Evolutionary conservation across 2,113 vertebrate species (phyloP).

Genomic region (Gnathonemus longibarbis): DNA sequence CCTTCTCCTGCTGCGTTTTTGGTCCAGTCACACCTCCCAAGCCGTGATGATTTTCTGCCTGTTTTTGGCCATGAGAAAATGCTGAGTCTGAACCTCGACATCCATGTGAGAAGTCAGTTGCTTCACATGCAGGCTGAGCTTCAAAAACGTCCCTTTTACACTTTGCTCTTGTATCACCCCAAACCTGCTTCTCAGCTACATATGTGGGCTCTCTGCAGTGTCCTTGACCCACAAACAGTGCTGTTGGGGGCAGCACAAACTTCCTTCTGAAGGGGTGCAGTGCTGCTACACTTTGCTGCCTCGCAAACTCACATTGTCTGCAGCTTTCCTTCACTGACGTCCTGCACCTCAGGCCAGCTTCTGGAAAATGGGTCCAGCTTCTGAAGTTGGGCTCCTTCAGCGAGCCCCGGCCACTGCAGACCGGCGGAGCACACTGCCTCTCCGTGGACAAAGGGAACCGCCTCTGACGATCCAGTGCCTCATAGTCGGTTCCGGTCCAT

Average conservation of each 20-base stretch:
- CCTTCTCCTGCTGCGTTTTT: constrained; percentile 38
- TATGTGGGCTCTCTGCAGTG: constrained; percentile 43
- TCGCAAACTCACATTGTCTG: constrained; percentile 37
- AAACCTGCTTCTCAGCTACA: constrained; percentile 42
- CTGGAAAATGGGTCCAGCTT: constrained; percentile 44
- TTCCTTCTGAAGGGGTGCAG: constrained; percentile 44
- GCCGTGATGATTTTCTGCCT: constrained; percentile 40
- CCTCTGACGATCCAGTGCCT: constrained; percentile 45
- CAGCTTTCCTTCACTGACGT: constrained; percentile 40
- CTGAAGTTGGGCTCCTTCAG: constrained; percentile 39
- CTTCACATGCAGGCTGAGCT: constrained; percentile 35
- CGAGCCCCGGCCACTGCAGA: constrained; percentile 32
- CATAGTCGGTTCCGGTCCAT: constrained; percentile 29
- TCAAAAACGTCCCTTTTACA: constrained; percentile 43
- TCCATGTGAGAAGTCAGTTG: constrained; percentile 1
- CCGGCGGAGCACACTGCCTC: constrained; percentile 45
- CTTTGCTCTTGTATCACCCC: constrained; percentile 39
- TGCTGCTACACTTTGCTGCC: constrained; percentile 33
- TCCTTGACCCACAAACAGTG: constrained; percentile 41
- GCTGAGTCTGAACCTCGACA: constrained; percentile 38
- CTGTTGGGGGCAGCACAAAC: constrained; percentile 33
- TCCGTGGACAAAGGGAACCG: constrained; percentile 47
- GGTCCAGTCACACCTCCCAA: constrained; percentile 39
- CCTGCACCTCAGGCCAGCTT: background rate
- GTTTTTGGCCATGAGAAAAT: constrained; percentile 41